phyloP scores from a whole-genome alignment of 2,888 invertebrate species.

The Nomada fabriciana region DNA sequence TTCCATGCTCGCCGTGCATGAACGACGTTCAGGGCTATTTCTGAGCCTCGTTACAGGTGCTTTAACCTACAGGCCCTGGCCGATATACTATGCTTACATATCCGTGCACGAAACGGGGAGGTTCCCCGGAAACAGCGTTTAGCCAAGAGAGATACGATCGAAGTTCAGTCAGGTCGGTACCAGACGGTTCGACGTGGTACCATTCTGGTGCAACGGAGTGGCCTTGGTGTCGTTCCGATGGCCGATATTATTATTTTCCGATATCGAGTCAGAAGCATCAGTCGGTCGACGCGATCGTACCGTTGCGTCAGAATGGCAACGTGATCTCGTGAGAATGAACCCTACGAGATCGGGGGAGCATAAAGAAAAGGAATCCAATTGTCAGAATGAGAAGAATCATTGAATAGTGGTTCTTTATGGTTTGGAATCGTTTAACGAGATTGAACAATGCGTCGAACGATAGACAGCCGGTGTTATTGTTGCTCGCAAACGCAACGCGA shows the following conservation, averaged over 20 bases:
- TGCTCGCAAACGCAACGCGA: background rate
- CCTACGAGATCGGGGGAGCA: too few species aligned
- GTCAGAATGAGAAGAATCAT: too few species aligned
- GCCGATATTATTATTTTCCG: constrained; percentile 30
- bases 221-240: constrained; percentile 31
- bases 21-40: constrained; percentile 42
- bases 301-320: background rate
- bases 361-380: too few species aligned
- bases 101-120: constrained; percentile 58
- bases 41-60: constrained; percentile 55
- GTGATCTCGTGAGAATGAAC: background rate
- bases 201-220: constrained; percentile 26
- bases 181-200: constrained; percentile 49
- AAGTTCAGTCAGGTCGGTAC: constrained; percentile 62
- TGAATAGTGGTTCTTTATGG: background rate
- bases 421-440: background rate
- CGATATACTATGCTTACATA: constrained; percentile 52
- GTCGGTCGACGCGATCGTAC: background rate
- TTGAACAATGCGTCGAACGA: background rate
- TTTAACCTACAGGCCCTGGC: constrained; percentile 47
- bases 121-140: constrained; percentile 56
- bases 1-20: constrained; percentile 28
- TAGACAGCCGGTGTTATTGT: background rate
- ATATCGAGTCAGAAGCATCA: constrained; percentile 15
- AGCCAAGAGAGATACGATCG: constrained; percentile 63